Evolutionary conservation across 2,888 invertebrate genomes (phyloP).

Genomic region (Cylloceria caligata): DNA sequence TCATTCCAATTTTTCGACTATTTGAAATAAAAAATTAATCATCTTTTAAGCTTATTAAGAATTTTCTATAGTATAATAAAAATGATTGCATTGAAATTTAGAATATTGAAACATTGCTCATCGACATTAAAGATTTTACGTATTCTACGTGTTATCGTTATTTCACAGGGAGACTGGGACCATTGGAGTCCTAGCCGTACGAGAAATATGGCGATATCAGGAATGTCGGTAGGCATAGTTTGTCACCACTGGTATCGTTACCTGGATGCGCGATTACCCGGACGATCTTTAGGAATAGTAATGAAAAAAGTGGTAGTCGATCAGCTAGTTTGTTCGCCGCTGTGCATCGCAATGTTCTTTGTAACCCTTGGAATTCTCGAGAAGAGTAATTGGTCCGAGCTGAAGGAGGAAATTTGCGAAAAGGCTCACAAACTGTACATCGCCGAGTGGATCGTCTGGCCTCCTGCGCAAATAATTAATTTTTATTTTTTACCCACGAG

Average conservation of each 20-base stretch:
- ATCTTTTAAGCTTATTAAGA: neutral
- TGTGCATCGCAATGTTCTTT: conserved; percentile 92
- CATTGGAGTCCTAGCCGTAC: conserved; percentile 88
- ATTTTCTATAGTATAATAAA: too few species aligned
- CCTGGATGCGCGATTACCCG: conserved; percentile 90
- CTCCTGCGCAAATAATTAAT: conserved; percentile 96
- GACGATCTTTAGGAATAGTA: conserved; percentile 88
- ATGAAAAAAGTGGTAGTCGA: conserved; percentile 93
- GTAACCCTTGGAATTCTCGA: conserved; percentile 91
- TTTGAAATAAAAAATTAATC: neutral
- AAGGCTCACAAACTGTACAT: conserved; percentile 92
- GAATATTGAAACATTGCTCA: too few species aligned
- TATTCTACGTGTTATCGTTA: neutral
- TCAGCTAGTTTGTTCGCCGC: conserved; percentile 93
- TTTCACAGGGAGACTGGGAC: conserved; percentile 84
- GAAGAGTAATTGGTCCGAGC: conserved; percentile 86
- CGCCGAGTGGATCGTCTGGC: conserved; percentile 97
- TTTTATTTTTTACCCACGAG: conserved; percentile 94
- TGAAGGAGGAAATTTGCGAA: conserved; percentile 88
- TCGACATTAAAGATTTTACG: neutral
- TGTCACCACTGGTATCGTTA: conserved; percentile 95
- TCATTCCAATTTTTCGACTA: neutral
- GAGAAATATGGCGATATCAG: conserved; percentile 91
- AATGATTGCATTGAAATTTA: too few species aligned
- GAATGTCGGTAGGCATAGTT: conserved; percentile 91